Evolutionary conservation across 2,797 vertebrate species (phyloP), one percentile per base, ranked within the genome.

Genomic region (Jordanella pulchra): DNA sequence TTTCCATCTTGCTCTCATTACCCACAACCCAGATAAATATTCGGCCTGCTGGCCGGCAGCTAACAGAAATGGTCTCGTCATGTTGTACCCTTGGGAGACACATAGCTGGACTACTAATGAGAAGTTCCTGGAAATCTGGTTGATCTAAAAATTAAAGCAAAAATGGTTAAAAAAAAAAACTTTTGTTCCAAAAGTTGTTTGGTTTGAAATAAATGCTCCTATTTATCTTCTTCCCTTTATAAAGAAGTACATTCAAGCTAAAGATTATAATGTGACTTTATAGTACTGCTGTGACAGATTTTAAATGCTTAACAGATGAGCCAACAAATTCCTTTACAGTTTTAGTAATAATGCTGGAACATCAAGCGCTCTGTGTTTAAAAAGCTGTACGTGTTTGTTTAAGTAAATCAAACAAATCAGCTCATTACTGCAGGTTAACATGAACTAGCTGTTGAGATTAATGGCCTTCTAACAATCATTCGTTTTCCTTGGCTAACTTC

Each of bases 381-480:
- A 10, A 58, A 15, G 14, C 12, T 13, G 48, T 30, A 65, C 1
- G n/a, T 45, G 65, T 81, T 73, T 71, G 71, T 32, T 76, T 56
- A 66, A 69, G 28, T 39, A 45, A 63, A n/a, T 63, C 39, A 64
- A 69, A 67, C 65, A 80, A 73, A 85, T 80, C 68, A 60, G 32
- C 81, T 84, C 71, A 80, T 84, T 79, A 73, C 47, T 4, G 28
- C 42, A 44, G 55, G 66, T 79, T 70, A 61, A 69, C 67, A 69
- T 76, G 58, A 61, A 56, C 73, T 45, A 27, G 69, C 70, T 71
- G 69, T 77, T 67, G n/a, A 65, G 73, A 81, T 83, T 77, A 86
- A 84, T 82, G 78, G 69, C 80, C 61, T 48, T 55, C 73, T 68
- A 45, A 53, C 45, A 53, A 42, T 25, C 54, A 53, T 14, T 35